Percentiles rank a stretch among this genome's conserved stretches.
Conservation (phyloP, 2,113 vertebrate species). For the Microcebus jonahi region DNA sequence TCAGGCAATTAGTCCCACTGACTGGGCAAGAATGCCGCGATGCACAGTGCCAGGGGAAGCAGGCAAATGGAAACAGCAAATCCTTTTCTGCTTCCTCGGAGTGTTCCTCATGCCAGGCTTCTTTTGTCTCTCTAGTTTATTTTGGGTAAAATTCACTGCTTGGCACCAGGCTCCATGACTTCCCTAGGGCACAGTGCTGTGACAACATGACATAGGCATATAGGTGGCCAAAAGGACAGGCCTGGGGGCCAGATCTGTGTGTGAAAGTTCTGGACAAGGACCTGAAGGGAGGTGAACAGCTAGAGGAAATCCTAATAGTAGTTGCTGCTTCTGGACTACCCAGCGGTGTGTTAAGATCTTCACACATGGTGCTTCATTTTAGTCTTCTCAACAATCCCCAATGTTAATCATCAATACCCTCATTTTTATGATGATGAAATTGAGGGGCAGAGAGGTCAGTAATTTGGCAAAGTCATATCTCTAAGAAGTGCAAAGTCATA, state of each 20-base stretch:
- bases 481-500: neutral
- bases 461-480: neutral
- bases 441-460: neutral
- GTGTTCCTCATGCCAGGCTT: neutral
- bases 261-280: neutral
- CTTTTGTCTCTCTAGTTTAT: constrained; percentile 44
- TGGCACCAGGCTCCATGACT: neutral
- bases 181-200: neutral
- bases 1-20: constrained; percentile 79
- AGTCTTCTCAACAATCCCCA: neutral
- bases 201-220: neutral
- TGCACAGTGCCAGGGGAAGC: neutral
- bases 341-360: neutral
- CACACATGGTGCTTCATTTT: neutral
- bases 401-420: neutral
- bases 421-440: neutral
- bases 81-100: neutral
- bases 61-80: neutral
- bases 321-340: neutral
- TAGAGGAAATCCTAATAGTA: neutral
- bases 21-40: constrained; percentile 50
- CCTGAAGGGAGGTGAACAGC: neutral
- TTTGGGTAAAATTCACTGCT: constrained; percentile 33
- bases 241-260: neutral
- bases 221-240: neutral